Conservation (phyloP, 2,888 invertebrate species). For the Drosophila paranaensis region DNA sequence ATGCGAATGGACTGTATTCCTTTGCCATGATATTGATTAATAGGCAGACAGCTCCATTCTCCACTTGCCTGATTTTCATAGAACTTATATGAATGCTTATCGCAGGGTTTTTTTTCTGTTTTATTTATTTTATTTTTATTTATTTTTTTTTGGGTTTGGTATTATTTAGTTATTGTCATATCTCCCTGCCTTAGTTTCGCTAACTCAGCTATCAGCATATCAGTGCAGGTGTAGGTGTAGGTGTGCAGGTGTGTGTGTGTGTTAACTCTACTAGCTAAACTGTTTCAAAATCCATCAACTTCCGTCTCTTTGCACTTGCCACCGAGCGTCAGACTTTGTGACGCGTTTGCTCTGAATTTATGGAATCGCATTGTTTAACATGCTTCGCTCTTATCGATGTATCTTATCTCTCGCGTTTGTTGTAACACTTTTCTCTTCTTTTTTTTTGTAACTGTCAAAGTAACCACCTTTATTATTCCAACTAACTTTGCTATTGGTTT, state of each 20-base stretch:
- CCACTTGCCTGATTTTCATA: slow-evolving; percentile 8
- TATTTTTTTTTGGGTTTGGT: neutral
- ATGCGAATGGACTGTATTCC: slow-evolving; percentile 21
- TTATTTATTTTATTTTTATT: no score
- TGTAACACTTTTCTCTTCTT: slow-evolving; percentile 9
- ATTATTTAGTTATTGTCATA: slow-evolving; percentile 12
- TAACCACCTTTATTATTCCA: neutral
- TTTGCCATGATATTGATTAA: slow-evolving; percentile 58
- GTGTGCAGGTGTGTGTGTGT: neutral
- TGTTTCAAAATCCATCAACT: neutral
- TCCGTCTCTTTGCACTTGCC: slow-evolving; percentile 9
- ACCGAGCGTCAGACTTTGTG: slow-evolving; percentile 6
- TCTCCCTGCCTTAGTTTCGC: neutral
- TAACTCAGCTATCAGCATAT: neutral
- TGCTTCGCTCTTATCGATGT: slow-evolving; percentile 36
- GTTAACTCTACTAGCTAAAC: neutral
- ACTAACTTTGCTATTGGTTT: neutral
- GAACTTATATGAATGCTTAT: slow-evolving; percentile 12
- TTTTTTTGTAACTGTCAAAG: neutral
- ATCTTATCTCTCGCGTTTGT: slow-evolving; percentile 43
- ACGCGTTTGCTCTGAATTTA: slow-evolving; percentile 24
- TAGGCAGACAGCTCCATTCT: slow-evolving; percentile 20
- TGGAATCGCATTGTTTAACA: slow-evolving; percentile 23
- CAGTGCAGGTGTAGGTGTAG: neutral
- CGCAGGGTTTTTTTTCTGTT: neutral